Percentiles rank a stretch among this genome's conserved stretches.
phyloP scores from a whole-genome alignment of 1,140 invertebrate genomes.

The Drosophila lacertosa region DNA sequence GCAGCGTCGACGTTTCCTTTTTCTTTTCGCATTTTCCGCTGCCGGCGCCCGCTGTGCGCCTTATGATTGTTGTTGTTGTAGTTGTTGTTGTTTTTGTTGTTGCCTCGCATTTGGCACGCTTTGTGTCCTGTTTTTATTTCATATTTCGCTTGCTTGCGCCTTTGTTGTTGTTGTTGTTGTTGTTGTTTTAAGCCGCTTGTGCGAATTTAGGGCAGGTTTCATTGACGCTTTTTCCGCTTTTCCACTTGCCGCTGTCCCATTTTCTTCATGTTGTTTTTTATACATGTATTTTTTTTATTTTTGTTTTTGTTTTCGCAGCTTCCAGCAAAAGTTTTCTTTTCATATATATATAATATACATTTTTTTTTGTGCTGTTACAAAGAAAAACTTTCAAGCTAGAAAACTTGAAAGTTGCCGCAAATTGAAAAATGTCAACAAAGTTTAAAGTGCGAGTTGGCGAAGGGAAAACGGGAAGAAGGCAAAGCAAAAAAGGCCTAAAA shows the following conservation, averaged over 20 bases:
- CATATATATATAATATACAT: background rate
- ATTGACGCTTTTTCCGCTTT: constrained; percentile 44
- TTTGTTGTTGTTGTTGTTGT: constrained; percentile 28
- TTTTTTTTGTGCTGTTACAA: constrained; percentile 12
- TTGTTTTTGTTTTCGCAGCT: constrained; percentile 38
- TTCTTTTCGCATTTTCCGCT: constrained; percentile 12
- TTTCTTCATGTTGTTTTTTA: constrained; percentile 17
- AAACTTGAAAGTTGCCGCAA: constrained; percentile 32
- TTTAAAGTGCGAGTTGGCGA: constrained; percentile 26
- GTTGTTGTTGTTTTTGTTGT: too few species aligned
- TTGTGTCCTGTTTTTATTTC: constrained; percentile 41
- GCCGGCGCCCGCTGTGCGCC: constrained; percentile 23
- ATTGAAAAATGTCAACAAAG: constrained; percentile 56
- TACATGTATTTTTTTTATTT: constrained; percentile 14
- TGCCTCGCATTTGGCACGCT: constrained; percentile 32
- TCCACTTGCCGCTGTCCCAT: too few species aligned
- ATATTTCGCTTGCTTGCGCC: constrained; percentile 23
- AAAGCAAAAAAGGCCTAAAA: too few species aligned
- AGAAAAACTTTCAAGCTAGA: constrained; percentile 39
- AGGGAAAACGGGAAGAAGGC: background rate
- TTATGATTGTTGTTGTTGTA: constrained; percentile 30
- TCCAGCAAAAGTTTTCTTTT: constrained; percentile 17
- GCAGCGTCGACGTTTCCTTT: constrained; percentile 71
- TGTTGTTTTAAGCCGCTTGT: constrained; percentile 71
- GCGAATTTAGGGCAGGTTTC: constrained; percentile 79